Evolutionary conservation across 2,113 vertebrate species (phyloP).

Genomic region (Ovis canadensis): DNA sequence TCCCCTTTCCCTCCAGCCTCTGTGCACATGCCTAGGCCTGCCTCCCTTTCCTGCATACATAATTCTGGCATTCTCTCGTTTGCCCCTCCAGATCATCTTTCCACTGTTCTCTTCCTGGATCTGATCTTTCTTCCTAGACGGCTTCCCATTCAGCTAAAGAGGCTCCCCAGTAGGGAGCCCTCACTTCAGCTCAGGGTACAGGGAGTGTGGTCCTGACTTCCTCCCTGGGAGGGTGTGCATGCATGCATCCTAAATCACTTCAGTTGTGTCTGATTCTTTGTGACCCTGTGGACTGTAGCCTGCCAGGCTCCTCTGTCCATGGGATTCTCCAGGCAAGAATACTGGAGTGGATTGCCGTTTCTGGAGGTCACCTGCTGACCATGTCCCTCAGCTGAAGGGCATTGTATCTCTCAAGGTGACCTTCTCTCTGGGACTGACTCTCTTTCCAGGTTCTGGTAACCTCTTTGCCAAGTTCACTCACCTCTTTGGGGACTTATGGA

Average conservation of each 20-base stretch:
- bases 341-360: neutral
- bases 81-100: neutral
- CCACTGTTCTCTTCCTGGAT: neutral
- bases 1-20: neutral
- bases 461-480: neutral
- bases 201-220: too few species aligned
- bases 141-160: neutral
- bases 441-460: neutral
- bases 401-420: neutral
- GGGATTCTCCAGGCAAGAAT: neutral
- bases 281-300: neutral
- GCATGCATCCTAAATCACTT: neutral
- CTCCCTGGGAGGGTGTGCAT: neutral
- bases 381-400: neutral
- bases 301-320: neutral
- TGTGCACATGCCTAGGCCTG: rapidly evolving
- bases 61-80: neutral
- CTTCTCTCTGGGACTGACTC: neutral
- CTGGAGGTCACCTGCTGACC: rapidly evolving
- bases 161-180: neutral
- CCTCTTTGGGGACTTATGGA: neutral
- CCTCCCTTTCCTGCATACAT: neutral
- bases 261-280: neutral
- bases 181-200: rapidly evolving
- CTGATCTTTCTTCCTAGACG: neutral